Percentiles rank a stretch among this genome's conserved stretches.
phyloP scores from a whole-genome alignment of 2,888 invertebrate genomes.

The Hemistola chrysoprasaria region DNA sequence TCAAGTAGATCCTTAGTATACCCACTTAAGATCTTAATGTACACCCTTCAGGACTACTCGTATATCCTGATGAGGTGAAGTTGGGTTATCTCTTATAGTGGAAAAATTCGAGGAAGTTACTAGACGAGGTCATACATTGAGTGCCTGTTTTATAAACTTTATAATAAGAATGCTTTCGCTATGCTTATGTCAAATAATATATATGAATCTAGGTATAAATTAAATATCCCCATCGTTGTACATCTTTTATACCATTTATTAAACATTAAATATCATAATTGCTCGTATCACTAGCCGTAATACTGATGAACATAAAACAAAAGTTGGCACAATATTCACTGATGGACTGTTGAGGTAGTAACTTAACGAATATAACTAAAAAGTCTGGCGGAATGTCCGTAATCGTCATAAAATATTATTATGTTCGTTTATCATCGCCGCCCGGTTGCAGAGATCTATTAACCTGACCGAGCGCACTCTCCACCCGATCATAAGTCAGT shows the following conservation, averaged over 20 bases:
- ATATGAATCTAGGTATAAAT: slow-evolving; percentile 8
- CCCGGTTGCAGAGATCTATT: slow-evolving; percentile 37
- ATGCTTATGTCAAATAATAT: background rate
- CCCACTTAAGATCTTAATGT: too few species aligned
- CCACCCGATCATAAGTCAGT: slow-evolving; percentile 84
- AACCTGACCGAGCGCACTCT: slow-evolving; percentile 7
- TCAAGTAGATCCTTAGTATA: too few species aligned
- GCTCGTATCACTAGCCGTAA: slow-evolving; percentile 42
- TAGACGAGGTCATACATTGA: too few species aligned
- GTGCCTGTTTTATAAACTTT: too few species aligned
- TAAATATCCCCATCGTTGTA: slow-evolving; percentile 31
- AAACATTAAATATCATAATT: slow-evolving; percentile 28
- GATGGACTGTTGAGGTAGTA: slow-evolving; percentile 52
- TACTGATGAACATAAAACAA: slow-evolving; percentile 55
- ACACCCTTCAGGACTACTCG: too few species aligned
- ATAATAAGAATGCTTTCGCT: slow-evolving; percentile 7
- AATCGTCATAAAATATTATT: slow-evolving; percentile 14
- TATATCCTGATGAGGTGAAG: too few species aligned
- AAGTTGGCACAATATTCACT: slow-evolving; percentile 58
- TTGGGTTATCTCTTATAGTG: too few species aligned
- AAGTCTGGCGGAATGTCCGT: slow-evolving; percentile 34
- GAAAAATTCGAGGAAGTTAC: too few species aligned
- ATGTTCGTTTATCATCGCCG: slow-evolving; percentile 22
- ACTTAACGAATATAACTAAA: slow-evolving; percentile 22
- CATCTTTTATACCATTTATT: slow-evolving; percentile 34